These are phyloP conservation scores for Ranitomeya variabilis DNA, from an alignment of 2,113 vertebrate genomes.

Conservation along the genomic window DNA sequence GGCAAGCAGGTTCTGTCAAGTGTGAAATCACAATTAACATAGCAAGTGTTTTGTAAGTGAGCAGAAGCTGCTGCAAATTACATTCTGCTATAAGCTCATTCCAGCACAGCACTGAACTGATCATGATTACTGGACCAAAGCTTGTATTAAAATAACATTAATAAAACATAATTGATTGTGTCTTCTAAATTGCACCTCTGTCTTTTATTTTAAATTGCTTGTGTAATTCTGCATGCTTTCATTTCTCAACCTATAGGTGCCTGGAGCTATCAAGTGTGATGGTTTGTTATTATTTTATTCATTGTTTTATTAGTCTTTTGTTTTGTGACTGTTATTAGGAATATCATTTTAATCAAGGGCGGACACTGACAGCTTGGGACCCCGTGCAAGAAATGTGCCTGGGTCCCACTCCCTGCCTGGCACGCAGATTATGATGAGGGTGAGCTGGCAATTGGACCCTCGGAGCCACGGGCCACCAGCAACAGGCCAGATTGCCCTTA, in stretches of 20 bases:
- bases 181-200: constrained; percentile 63
- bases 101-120: constrained; percentile 65
- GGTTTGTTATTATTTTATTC: constrained; percentile 10
- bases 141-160: constrained; percentile 69
- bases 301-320: neutral
- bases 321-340: neutral
- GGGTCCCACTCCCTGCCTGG: no score
- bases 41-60: constrained; percentile 75
- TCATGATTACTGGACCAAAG: constrained; percentile 69
- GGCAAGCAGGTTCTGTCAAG: constrained; percentile 65
- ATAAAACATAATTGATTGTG: constrained; percentile 72
- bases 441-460: no score
- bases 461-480: no score
- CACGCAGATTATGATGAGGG: no score
- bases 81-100: constrained; percentile 72
- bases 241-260: neutral
- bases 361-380: no score
- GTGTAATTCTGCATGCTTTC: constrained; percentile 34
- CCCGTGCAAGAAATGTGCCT: no score
- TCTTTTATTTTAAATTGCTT: constrained; percentile 63
- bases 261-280: neutral
- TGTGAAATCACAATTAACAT: constrained; percentile 78
- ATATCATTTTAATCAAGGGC: neutral
- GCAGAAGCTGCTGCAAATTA: constrained; percentile 71
- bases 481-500: no score